phyloP scores from a whole-genome alignment of 1,140 invertebrate species.

The Drosophila mayri region DNA sequence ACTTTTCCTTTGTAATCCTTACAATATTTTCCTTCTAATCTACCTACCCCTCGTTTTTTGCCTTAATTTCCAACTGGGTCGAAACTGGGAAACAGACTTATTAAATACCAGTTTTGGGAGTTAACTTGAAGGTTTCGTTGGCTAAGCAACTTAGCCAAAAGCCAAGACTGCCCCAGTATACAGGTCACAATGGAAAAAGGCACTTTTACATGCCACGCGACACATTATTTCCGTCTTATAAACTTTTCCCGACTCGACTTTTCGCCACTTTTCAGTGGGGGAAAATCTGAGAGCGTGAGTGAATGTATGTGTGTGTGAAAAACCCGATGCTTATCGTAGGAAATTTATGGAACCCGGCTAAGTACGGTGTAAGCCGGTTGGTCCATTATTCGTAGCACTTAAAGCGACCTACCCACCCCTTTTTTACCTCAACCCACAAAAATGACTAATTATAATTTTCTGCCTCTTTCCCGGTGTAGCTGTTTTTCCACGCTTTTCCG shows the following conservation, averaged over 20 bases:
- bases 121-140: conserved; percentile 26
- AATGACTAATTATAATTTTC: conserved; percentile 73
- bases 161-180: conserved; percentile 25
- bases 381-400: conserved; percentile 50
- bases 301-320: conserved; percentile 16
- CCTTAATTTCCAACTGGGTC: not conserved
- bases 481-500: conserved; percentile 39
- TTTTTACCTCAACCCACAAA: conserved; percentile 10
- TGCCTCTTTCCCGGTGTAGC: conserved; percentile 34
- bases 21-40: not conserved
- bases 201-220: conserved; percentile 65
- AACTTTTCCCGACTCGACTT: conserved; percentile 62
- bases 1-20: not conserved
- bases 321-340: conserved; percentile 71
- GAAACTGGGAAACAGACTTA: conserved; percentile 1
- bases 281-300: conserved; percentile 10
- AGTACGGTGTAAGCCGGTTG: conserved; percentile 64
- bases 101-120: conserved; percentile 21
- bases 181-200: conserved; percentile 51
- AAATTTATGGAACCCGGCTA: conserved; percentile 67
- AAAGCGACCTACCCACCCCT: conserved; percentile 11
- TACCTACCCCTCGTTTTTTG: not conserved
- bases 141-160: conserved; percentile 50
- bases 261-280: conserved; percentile 45
- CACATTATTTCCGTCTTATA: conserved; percentile 81